These are phyloP conservation scores for Ibidorhyncha struthersii DNA, from an alignment of 2,113 vertebrate species.

Conservation along the genomic window DNA sequence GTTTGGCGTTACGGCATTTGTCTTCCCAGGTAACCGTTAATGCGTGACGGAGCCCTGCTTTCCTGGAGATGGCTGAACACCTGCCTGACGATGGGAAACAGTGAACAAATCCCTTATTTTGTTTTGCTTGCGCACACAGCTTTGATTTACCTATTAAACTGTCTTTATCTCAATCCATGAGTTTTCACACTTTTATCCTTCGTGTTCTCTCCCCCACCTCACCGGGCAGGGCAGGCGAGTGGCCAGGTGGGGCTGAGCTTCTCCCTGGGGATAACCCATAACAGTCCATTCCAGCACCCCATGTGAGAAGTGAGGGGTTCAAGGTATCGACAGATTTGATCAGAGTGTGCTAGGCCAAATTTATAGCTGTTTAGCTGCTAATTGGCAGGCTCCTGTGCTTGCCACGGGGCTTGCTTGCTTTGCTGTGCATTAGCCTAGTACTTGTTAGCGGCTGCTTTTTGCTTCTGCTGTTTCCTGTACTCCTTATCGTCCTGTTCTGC, in stretches of 20 bases:
- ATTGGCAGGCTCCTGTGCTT: not conserved
- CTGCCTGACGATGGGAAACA: not conserved
- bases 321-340: not conserved
- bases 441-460: not conserved
- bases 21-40: not conserved
- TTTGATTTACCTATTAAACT: not conserved
- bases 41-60: fast-evolving
- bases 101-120: not conserved
- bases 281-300: not conserved
- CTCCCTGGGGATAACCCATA: fast-evolving
- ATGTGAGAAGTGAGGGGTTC: not conserved
- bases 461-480: not conserved
- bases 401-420: not conserved
- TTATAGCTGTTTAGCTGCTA: not conserved
- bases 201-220: not conserved
- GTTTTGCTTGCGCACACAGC: not conserved
- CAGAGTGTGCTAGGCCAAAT: not conserved
- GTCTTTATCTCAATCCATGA: not conserved
- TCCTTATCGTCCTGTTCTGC: not conserved
- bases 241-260: not conserved
- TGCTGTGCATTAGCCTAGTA: not conserved
- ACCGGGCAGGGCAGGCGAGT: not conserved
- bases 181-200: not conserved
- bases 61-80: not conserved
- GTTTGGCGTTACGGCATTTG: not conserved